Percentiles rank a stretch among this genome's conserved stretches.
These are phyloP conservation scores for Rhingia rostrata DNA, from an alignment of 2,888 invertebrate genomes.

Conservation along the genomic window DNA sequence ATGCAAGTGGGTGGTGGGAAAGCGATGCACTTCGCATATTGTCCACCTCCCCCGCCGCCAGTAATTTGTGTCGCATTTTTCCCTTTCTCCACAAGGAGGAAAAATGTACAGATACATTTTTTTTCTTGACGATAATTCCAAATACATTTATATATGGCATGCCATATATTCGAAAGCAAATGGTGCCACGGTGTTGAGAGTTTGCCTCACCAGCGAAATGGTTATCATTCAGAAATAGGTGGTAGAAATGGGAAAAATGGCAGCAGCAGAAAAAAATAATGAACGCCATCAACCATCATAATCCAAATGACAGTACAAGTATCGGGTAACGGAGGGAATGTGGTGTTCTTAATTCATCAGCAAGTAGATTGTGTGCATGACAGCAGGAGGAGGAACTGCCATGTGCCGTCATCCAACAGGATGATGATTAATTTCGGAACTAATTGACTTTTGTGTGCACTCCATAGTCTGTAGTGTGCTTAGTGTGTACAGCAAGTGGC, in stretches of 20 bases:
- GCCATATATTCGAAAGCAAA: slow-evolving; percentile 17
- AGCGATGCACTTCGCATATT: slow-evolving; percentile 1
- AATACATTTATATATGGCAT: slow-evolving; percentile 44
- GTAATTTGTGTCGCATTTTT: slow-evolving; percentile 61
- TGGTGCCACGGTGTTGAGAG: slow-evolving; percentile 58
- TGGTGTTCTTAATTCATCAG: slow-evolving; percentile 33
- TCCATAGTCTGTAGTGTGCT: background rate
- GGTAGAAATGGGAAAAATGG: slow-evolving; percentile 31
- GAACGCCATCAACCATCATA: slow-evolving; percentile 42
- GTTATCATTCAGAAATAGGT: slow-evolving; percentile 23
- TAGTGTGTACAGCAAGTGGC: slow-evolving; percentile 8
- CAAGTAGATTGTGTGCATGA: slow-evolving; percentile 15
- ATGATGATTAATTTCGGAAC: slow-evolving; percentile 55
- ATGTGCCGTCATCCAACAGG: background rate
- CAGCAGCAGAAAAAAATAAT: background rate
- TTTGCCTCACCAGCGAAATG: slow-evolving; percentile 40
- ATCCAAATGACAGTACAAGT: slow-evolving; percentile 11
- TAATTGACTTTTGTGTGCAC: slow-evolving; percentile 57
- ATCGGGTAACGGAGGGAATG: slow-evolving; percentile 12
- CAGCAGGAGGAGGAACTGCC: background rate
- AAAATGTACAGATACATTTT: slow-evolving; percentile 16
- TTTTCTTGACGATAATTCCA: slow-evolving; percentile 40
- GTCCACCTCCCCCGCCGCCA: slow-evolving; percentile 31
- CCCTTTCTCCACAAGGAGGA: background rate
- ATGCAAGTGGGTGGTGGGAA: slow-evolving; percentile 36